Evolutionary conservation across 2,797 vertebrate genomes (phyloP), one percentile per base, ranked within the genome.

Genomic region (Lacerta viridis): DNA sequence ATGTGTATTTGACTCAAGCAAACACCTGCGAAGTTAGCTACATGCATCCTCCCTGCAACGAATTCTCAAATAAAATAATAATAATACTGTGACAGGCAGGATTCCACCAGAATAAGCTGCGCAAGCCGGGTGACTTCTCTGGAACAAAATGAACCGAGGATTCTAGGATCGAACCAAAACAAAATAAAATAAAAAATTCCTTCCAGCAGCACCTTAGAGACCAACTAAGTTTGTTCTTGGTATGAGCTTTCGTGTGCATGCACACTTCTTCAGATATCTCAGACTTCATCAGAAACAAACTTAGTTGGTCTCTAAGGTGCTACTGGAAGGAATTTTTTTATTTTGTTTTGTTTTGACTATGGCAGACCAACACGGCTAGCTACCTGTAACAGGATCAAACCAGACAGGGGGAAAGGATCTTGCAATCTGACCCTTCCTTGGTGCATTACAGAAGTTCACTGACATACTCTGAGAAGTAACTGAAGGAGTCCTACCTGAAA

Each of bases 401-500:
- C 59, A 7, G 46, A 39, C 59, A 76, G 17, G 20, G 25, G 20
- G 13, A 50, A 64, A 91, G 90, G 41, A 1, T 15, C 64, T 0
- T 83, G 25, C 43, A 76, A 86, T 33, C 6, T 3, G 6, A 1
- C 0, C 0, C 17, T 86, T 76, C 69, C 5, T 5, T 80, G 68
- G 78, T 77, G 33, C 3, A 5, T 5, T 0, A 1, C 0, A 0
- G 43, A 66, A 50, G n/a, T 5, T 4, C 0, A 7, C 17, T 79
- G 33, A 61, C 33, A 2, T 82, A 18, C 39, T 36, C 6, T 36
- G 29, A 76, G 39, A 11, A 86, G 41, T 25, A 80, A 77, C 1
- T 76, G 90, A 93, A 95, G 64, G 3, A 89, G 93, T 39, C 93
- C 96, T 96, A 97, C 97, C 98, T 98, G 96, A 95, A 95, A 97